These are phyloP conservation scores for Rachycentron canadum DNA, from an alignment of 2,797 vertebrate species.

Conservation along the genomic window DNA sequence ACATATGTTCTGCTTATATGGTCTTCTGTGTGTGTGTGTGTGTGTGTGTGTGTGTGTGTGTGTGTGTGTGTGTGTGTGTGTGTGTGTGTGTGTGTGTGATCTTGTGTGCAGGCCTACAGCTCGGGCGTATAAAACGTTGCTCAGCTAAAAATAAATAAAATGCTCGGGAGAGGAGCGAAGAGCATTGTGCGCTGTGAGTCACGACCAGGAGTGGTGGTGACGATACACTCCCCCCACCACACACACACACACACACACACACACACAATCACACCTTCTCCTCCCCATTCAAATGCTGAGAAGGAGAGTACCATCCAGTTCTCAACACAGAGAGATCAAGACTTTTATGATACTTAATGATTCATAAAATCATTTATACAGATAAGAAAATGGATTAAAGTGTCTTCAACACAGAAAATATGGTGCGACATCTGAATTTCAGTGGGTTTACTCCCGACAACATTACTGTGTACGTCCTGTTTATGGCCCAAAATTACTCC, in stretches of 20 bases:
- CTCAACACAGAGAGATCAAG: slow-evolving; percentile 47
- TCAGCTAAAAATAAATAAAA: slow-evolving; percentile 81
- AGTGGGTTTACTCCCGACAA: neutral
- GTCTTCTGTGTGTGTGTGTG: slow-evolving; percentile 4
- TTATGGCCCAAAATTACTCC: neutral
- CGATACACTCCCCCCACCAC: slow-evolving; percentile 48
- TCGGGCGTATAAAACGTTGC: slow-evolving; percentile 65
- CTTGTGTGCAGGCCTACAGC: slow-evolving; percentile 55
- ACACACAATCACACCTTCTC: slow-evolving; percentile 44
- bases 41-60: slow-evolving; percentile 15
- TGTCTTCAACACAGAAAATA: neutral
- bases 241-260: slow-evolving; percentile 29
- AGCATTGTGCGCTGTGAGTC: slow-evolving; percentile 75
- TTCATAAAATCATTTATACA: neutral
- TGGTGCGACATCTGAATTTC: neutral
- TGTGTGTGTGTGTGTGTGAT: slow-evolving; percentile 33
- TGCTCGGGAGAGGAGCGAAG: slow-evolving; percentile 68
- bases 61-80: slow-evolving; percentile 21
- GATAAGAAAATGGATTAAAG: neutral
- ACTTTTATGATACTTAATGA: slow-evolving; percentile 2
- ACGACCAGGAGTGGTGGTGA: slow-evolving; percentile 76
- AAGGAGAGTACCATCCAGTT: slow-evolving; percentile 38
- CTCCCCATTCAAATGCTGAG: slow-evolving; percentile 50
- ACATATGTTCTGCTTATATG: slow-evolving; percentile 24
- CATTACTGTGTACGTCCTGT: neutral